Evolutionary conservation across 2,888 invertebrate genomes (phyloP), one percentile per base, ranked within the genome.

Genomic region (Pandemis corylana): DNA sequence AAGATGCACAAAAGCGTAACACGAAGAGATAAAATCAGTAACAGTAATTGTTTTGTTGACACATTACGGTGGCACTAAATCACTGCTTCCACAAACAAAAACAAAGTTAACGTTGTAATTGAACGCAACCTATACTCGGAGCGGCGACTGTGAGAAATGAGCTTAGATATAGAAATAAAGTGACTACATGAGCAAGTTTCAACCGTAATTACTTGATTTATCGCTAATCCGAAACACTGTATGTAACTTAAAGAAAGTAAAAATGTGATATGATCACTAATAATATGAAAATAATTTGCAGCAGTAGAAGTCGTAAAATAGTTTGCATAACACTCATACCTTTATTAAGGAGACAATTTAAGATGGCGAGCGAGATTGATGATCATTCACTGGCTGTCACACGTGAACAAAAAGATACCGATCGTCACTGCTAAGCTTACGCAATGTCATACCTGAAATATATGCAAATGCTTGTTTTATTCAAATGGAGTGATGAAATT

Each of bases 401-500:
- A 80, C 80, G 79, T 82, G 82, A 83, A 80, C 83, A 80, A 80
- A 75, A 79, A 85, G 87, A 88, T 88, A 86, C 81, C 80, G 83
- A 88, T 86, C 87, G 82, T 84, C 80, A 79, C 83, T 82, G 83
- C 69, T 82, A 62, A 71, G 46, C 70, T 75, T 75, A 63, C 56
- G 75, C 75, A 75, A 75, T 67, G 62, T 46, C 70, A 84, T 82
- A 83, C 84, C 86, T 87, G 75, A 88, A 85, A 85, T 88, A 77
- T 80, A 91, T 89, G 88, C 89, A 88, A 91, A 90, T 87, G 87
- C 87, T 89, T 91, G 89, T 90, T 75, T 92, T 91, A 92, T 92
- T 91, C 87, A 90, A 92, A 90, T 90, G 87, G 86, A 89, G 89
- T 93, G 92, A 90, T 88, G 92, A 92, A 93, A 93, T 90, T 85